Conservation (phyloP, 2,797 vertebrate genomes). For the Sebastes matsubarae region DNA sequence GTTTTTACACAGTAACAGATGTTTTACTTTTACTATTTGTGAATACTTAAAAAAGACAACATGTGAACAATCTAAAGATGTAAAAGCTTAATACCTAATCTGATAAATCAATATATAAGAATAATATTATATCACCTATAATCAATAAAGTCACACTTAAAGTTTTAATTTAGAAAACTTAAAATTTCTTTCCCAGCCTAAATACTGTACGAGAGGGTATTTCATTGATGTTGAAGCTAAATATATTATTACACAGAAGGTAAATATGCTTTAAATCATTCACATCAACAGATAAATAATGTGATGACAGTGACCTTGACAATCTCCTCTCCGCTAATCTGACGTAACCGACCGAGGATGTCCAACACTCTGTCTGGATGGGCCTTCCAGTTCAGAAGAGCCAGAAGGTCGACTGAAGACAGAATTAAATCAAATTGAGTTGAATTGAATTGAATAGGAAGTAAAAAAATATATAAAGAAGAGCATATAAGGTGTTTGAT, state of each 20-base stretch:
- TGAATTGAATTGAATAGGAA: background rate
- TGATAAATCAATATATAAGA: background rate
- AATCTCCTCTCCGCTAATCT: slow-evolving; percentile 97
- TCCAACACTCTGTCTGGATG: slow-evolving; percentile 97
- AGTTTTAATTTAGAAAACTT: background rate
- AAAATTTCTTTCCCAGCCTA: background rate
- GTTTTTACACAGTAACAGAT: background rate
- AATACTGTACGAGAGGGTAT: background rate
- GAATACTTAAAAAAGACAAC: background rate
- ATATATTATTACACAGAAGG: background rate
- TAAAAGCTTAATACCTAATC: background rate
- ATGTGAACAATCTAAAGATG: background rate
- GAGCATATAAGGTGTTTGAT: background rate
- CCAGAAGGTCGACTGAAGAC: slow-evolving; percentile 92
- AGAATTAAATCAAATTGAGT: background rate
- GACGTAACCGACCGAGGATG: slow-evolving; percentile 93
- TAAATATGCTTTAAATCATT: background rate
- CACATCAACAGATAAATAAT: background rate
- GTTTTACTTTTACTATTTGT: background rate
- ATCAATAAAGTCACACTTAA: background rate
- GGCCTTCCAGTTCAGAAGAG: slow-evolving; percentile 98
- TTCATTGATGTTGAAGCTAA: background rate
- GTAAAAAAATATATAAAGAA: background rate
- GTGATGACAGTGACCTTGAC: slow-evolving; percentile 87
- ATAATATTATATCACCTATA: background rate